A percentile compares a stretch with the other conserved stretches of the same genome.
These are phyloP conservation scores for Xiphophorus couchianus DNA, from an alignment of 2,113 vertebrate genomes.

Conservation along the genomic window DNA sequence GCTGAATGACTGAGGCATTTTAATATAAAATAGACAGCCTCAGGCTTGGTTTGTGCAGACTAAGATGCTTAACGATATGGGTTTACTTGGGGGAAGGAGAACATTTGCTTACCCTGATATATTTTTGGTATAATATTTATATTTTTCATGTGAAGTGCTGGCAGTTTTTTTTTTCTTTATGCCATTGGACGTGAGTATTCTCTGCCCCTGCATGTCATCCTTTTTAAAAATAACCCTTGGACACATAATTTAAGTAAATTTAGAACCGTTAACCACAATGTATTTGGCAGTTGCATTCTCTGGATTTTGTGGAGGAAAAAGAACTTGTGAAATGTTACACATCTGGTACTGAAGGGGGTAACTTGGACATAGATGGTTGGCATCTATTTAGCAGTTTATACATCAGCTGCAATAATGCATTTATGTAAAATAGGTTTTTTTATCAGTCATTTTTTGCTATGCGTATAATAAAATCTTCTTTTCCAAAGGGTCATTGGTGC, in stretches of 20 bases:
- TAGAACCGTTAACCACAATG: neutral
- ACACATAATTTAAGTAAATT: conserved; percentile 17
- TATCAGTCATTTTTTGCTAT: too few species aligned
- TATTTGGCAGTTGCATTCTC: neutral
- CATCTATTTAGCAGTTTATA: conserved; percentile 3
- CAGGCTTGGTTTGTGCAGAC: conserved; percentile 31
- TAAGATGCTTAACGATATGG: conserved; percentile 27
- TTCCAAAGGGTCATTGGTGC: neutral
- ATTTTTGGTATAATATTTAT: conserved; percentile 50
- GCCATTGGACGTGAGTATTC: conserved; percentile 25
- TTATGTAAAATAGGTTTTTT: neutral
- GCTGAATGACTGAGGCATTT: conserved; percentile 18
- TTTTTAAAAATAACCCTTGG: conserved; percentile 24
- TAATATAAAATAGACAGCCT: conserved; percentile 25
- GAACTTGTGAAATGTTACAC: neutral
- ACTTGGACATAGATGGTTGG: conserved; percentile 1
- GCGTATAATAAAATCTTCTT: neutral
- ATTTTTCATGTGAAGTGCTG: conserved; percentile 47
- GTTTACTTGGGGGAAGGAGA: conserved; percentile 28
- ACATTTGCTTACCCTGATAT: conserved; percentile 28
- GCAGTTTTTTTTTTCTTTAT: conserved; percentile 23
- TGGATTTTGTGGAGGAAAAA: neutral
- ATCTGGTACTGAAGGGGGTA: neutral
- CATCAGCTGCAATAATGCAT: neutral
- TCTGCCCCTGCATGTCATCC: conserved; percentile 31